Conservation (phyloP, 30 jellyfish, hydroid and myxozoan species). For the Hydra vulgaris region DNA sequence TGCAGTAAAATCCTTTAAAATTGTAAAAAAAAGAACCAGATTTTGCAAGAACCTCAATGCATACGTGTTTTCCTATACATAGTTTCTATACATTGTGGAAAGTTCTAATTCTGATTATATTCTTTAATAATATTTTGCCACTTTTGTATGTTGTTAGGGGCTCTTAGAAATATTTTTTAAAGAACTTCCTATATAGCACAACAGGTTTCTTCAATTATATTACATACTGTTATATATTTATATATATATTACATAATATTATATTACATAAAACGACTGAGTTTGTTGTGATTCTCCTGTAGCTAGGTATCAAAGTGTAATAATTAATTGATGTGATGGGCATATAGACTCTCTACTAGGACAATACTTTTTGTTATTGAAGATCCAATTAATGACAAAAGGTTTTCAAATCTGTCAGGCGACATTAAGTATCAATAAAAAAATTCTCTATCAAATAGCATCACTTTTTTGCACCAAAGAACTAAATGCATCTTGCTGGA, state of each 20-base stretch:
- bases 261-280: slow-evolving; percentile 11
- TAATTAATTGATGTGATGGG: slow-evolving; percentile 29
- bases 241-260: too few relatives aligned
- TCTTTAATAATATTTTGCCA: slow-evolving; percentile 41
- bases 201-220: slow-evolving; percentile 38
- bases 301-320: slow-evolving; percentile 37
- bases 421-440: slow-evolving; percentile 29
- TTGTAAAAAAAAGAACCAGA: slow-evolving; percentile 36
- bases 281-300: slow-evolving; percentile 48
- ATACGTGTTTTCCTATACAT: slow-evolving; percentile 57
- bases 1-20: slow-evolving; percentile 38
- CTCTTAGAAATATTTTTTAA: not conserved
- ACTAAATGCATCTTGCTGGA: not conserved
- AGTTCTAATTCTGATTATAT: slow-evolving; percentile 33
- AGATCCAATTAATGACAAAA: slow-evolving; percentile 28
- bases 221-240: too few relatives aligned
- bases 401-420: slow-evolving; percentile 42
- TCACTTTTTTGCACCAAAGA: not conserved
- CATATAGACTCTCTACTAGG: slow-evolving; percentile 16
- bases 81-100: slow-evolving; percentile 51
- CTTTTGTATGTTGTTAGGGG: slow-evolving; percentile 33
- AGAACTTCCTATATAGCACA: slow-evolving; percentile 29
- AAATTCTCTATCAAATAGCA: not conserved
- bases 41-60: slow-evolving; percentile 35
- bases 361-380: slow-evolving; percentile 21